Conservation (phyloP, 2,113 vertebrate species). For the Genyomyrus donnyi region DNA sequence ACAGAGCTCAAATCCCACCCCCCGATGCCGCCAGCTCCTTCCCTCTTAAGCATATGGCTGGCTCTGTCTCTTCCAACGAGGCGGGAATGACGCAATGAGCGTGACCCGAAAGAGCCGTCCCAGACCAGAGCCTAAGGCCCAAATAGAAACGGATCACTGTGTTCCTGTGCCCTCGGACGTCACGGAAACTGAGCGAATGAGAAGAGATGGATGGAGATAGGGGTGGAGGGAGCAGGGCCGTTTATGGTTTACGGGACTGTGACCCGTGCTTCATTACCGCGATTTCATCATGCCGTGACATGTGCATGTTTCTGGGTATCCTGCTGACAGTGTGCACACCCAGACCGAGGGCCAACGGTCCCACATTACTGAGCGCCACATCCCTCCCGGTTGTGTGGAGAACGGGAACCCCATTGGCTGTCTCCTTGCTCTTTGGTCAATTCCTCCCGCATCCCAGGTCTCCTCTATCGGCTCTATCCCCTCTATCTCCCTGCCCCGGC, state of each 20-base stretch:
- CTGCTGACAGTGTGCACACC: conserved; percentile 32
- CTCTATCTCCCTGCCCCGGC: background rate
- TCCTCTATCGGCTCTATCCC: background rate
- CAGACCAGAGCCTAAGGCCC: background rate
- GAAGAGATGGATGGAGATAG: background rate
- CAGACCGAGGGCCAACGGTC: conserved; percentile 46
- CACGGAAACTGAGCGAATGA: background rate
- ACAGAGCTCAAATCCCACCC: background rate
- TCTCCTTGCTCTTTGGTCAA: background rate
- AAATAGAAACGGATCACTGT: background rate
- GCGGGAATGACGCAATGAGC: background rate
- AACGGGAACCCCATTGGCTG: background rate
- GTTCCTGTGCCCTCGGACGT: background rate
- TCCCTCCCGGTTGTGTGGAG: conserved; percentile 17
- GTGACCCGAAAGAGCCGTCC: background rate
- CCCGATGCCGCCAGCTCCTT: background rate
- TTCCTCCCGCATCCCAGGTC: background rate
- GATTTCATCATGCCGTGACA: conserved; percentile 63
- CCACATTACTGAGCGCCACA: conserved; percentile 34
- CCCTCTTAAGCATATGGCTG: background rate
- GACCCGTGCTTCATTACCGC: conserved; percentile 53
- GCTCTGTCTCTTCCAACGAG: background rate
- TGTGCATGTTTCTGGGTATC: conserved; percentile 46
- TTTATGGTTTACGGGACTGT: background rate
- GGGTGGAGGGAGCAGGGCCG: background rate